phyloP scores from a whole-genome alignment of 2,113 vertebrate genomes.

The Rhegmatorhina hoffmannsi region DNA sequence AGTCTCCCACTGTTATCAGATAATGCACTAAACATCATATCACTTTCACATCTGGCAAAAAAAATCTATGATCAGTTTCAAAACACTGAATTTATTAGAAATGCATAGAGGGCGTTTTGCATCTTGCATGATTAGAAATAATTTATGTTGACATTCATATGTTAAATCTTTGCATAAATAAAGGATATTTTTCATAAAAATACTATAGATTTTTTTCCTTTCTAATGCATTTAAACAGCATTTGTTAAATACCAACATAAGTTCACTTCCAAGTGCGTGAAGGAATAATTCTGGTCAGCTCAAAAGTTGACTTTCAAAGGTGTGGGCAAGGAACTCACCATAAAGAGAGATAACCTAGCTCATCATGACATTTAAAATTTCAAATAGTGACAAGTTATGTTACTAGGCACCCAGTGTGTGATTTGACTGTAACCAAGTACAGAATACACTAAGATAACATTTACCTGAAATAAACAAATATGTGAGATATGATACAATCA shows the following conservation, averaged over 20 bases:
- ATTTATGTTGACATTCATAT: not conserved
- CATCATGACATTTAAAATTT: not conserved
- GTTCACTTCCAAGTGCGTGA: not conserved
- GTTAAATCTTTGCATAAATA: not conserved
- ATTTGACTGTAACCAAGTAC: not conserved
- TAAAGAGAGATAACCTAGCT: not conserved
- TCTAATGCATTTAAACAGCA: not conserved
- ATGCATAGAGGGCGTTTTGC: not conserved
- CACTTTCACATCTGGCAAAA: not conserved
- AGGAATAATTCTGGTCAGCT: not conserved
- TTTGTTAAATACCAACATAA: not conserved
- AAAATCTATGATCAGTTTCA: not conserved
- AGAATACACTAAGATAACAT: not conserved
- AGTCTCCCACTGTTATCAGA: not conserved
- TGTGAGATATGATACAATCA: not conserved
- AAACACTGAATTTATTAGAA: not conserved
- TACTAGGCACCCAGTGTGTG: not conserved
- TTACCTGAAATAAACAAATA: not conserved
- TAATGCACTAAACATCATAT: not conserved
- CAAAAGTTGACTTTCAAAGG: not conserved
- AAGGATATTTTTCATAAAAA: not conserved
- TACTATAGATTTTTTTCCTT: not conserved
- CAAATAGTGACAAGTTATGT: not conserved
- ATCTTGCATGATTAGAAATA: not conserved
- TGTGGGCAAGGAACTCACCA: not conserved